A percentile compares a stretch with the other conserved stretches of the same genome.
These are phyloP conservation scores for Andricus quercusramuli DNA, from an alignment of 2,888 invertebrate genomes.

Conservation along the genomic window DNA sequence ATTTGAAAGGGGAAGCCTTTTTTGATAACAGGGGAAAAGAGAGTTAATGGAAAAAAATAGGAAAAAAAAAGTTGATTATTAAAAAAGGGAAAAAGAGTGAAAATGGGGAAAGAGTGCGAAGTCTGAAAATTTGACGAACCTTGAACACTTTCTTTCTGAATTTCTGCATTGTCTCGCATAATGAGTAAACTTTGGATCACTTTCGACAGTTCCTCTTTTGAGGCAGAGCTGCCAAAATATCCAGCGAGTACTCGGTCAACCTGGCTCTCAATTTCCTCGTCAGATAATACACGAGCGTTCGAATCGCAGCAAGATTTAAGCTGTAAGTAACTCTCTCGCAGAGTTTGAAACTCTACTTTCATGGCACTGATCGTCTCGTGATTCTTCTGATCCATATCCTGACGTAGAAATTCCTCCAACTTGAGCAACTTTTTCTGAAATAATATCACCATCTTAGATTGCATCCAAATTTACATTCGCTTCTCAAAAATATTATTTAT, in stretches of 20 bases:
- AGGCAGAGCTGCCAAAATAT: constrained; percentile 62
- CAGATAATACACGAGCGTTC: constrained; percentile 43
- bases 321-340: constrained; percentile 64
- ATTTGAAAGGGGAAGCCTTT: too few relatives aligned
- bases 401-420: constrained; percentile 54
- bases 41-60: too few relatives aligned
- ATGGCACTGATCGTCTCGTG: constrained; percentile 55
- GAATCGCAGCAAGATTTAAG: constrained; percentile 67
- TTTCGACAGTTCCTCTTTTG: constrained; percentile 62
- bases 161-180: constrained; percentile 83
- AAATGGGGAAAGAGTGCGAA: too few relatives aligned
- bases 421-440: constrained; percentile 61
- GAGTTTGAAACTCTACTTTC: constrained; percentile 65
- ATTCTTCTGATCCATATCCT: constrained; percentile 55
- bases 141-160: constrained; percentile 19
- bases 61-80: too few relatives aligned
- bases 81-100: too few relatives aligned
- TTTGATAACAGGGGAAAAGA: too few relatives aligned
- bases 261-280: constrained; percentile 63
- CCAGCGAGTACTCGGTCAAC: constrained; percentile 62
- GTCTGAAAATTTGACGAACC: constrained; percentile 12
- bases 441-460: background rate
- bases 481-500: background rate
- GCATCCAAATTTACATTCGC: background rate
- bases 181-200: constrained; percentile 80